Evolutionary conservation across 2,797 vertebrate species (phyloP), one percentile per base, ranked within the genome.

Genomic region (Antennarius maculatus): DNA sequence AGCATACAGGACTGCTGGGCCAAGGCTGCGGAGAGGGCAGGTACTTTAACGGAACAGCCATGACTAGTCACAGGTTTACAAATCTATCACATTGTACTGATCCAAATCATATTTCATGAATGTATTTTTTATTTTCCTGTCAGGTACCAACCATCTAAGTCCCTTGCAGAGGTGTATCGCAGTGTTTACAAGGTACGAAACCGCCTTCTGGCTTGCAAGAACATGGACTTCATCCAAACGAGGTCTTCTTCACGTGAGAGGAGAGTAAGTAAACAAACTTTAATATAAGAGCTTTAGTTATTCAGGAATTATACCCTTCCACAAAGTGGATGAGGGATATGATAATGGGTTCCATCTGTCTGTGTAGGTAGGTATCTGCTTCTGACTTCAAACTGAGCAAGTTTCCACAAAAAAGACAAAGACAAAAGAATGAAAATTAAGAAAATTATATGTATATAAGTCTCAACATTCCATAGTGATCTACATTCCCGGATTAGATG

Each of bases 111-210:
- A 28, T n/a, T 4, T 58, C 46, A 45, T 2, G 10, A 5, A 23
- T 23, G 2, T 31, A 1, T 66, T 39, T 43, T 14, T n/a, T 23
- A 5, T 53, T 57, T 47, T 34, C 17, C 17, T 16, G 6, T 31
- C 84, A 99, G 97, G 81, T 98, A 98, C 84, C 97, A 99, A 66
- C 97, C 97, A 1, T 95, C 95, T n/a, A 98, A 97, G 88, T 87
- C 93, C 15, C 86, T 99, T 54, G 94, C 95, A 7, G 97, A 99
- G 74, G 95, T 99, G 9, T 99, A 98, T 69, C 95, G 96, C 62
- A 95, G 93, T 65, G 97, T 99, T 2, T 99, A 98, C 66, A 99
- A 96, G 82, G 96, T 99, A 43, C 94, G 97, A 54, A 98, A 96
- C 85, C 96, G 96, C 41, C 91, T 99, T 80, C 91, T 99, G 77